A percentile compares a stretch with the other conserved stretches of the same genome.
Evolutionary conservation across 2,888 invertebrate species (phyloP).

Genomic region (Vanessa cardui): DNA sequence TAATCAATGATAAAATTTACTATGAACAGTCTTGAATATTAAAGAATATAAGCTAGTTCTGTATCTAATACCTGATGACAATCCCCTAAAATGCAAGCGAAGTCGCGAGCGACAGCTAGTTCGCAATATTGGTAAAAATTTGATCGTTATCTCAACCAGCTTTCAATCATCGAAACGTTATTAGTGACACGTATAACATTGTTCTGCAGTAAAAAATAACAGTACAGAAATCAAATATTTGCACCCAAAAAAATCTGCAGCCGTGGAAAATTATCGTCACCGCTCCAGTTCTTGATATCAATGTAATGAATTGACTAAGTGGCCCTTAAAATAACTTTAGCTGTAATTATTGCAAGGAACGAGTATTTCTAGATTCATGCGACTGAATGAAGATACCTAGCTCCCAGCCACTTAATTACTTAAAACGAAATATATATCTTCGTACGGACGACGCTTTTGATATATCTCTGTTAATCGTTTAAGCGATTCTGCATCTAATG

Average conservation of each 20-base stretch:
- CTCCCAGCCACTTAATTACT: constrained; percentile 48
- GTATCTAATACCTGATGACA: too few species aligned
- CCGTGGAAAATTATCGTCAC: constrained; percentile 21
- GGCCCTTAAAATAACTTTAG: constrained; percentile 55
- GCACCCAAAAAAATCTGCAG: not conserved
- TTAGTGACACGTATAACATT: not conserved
- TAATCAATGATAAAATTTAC: too few species aligned
- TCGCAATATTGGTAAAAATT: too few species aligned
- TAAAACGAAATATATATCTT: constrained; percentile 47
- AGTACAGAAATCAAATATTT: not conserved
- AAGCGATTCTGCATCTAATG: constrained; percentile 23
- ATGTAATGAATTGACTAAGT: constrained; percentile 42
- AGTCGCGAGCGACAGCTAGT: too few species aligned
- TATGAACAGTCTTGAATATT: too few species aligned
- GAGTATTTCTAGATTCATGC: constrained; percentile 46
- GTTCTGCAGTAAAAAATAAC: not conserved
- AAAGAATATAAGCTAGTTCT: too few species aligned
- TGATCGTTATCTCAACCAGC: too few species aligned
- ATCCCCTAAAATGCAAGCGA: too few species aligned
- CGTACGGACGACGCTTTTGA: constrained; percentile 33
- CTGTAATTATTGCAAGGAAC: constrained; percentile 42
- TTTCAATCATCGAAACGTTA: not conserved
- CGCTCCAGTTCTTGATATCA: constrained; percentile 26
- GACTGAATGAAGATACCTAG: constrained; percentile 49
- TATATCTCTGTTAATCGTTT: constrained; percentile 29